Evolutionary conservation across 2,888 invertebrate species (phyloP), one percentile per base, ranked within the genome.

Genomic region (Leptogaster cylindrica): DNA sequence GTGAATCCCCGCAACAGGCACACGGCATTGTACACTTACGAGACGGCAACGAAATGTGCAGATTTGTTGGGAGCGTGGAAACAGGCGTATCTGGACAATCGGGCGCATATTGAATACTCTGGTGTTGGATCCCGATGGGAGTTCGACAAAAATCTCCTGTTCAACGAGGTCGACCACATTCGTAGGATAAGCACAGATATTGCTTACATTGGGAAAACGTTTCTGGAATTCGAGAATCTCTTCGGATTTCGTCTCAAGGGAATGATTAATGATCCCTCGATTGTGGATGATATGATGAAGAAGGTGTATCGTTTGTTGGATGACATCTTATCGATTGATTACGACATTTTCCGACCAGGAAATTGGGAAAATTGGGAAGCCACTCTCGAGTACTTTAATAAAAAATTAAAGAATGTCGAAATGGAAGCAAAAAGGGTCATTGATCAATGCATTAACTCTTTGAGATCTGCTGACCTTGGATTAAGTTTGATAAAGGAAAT

Each of bases 71-170:
- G 73, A 36, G 76, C 76, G 69, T 81, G 81, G 81, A 81, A 91
- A 75, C 77, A 82, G 0, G 83, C 89, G 0, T 96, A 95, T 79
- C 84, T 89, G 76, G 84, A 88, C 46, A 92, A 90, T 2, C 84
- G 96, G 8, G 85, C 88, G n/a, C 88, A 88, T 73, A 96, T 96
- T 70, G 96, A 96, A 79, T 80, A 88, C 12, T 90, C 92, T 1
- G 94, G 92, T 0, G 91, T 92, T 72, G 92, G 92, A 23, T 86
- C 88, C 3, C 85, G 96, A 7, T 96, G 96, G 96, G 95, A 96
- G 79, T 97, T 96, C 79, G 92, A 95, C 76, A 89, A 91, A 73
- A 87, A 86, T 10, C 84, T 86, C 41, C 82, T 97, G 27, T 96
- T 96, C 79, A 88, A 88, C 1, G 86, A 88, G 68, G 93, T 95